Percentiles rank a stretch among this genome's conserved stretches.
These are phyloP conservation scores for Andrena minutula DNA, from an alignment of 2,888 invertebrate species.

Conservation along the genomic window DNA sequence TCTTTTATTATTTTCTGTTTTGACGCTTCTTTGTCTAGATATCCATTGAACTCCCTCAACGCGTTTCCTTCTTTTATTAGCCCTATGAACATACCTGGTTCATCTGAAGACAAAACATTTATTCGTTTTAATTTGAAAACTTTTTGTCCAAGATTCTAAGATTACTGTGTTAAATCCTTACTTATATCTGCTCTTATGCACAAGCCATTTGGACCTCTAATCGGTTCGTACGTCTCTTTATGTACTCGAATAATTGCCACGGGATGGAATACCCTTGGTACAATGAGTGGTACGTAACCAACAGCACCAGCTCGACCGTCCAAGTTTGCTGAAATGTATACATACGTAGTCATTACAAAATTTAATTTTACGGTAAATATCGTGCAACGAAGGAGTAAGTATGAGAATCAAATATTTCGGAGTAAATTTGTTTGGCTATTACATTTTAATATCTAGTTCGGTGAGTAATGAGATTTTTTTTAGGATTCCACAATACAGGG, in stretches of 20 bases:
- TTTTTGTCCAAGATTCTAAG: not conserved
- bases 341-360: conserved; percentile 39
- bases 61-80: conserved; percentile 89
- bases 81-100: conserved; percentile 94
- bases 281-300: conserved; percentile 87
- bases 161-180: conserved; percentile 54
- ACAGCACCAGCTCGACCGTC: conserved; percentile 89
- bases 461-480: too few species aligned
- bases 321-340: conserved; percentile 86
- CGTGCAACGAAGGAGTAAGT: not conserved
- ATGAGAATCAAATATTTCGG: not conserved
- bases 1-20: conserved; percentile 88
- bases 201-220: conserved; percentile 93
- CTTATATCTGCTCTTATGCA: conserved; percentile 87
- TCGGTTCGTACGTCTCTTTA: conserved; percentile 93
- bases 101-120: conserved; percentile 86
- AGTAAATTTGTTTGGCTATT: not conserved
- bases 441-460: too few species aligned
- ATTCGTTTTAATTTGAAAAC: not conserved
- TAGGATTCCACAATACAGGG: too few species aligned
- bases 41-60: conserved; percentile 90
- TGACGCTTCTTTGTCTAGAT: conserved; percentile 88
- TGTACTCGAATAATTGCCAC: conserved; percentile 97
- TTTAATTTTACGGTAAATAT: not conserved
- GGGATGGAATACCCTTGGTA: conserved; percentile 91